Evolutionary conservation across 2,888 invertebrate species (phyloP), one percentile per base, ranked within the genome.

Genomic region (Habrosyne pyritoides): DNA sequence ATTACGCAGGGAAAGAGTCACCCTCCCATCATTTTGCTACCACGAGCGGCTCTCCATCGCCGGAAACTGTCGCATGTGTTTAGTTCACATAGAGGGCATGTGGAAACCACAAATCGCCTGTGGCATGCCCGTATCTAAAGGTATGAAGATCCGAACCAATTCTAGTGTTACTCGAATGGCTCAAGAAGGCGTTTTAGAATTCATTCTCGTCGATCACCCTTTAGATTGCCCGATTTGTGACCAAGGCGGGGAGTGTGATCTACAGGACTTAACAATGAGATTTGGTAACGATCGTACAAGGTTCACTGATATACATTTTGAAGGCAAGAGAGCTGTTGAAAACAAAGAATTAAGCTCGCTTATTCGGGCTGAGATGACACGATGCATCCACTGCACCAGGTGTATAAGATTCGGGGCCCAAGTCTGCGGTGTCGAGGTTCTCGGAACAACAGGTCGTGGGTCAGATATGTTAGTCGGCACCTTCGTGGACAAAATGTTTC

Each of bases 161-260:
- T 99, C 99, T 0, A 96, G 96, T 62, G 91, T 96, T 87, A 97
- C 97, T 0, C 92, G 93, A 33, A 80, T 94, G 81, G 94, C 95
- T 0, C 93, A 94, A 60, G 94, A 94, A 74, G 64, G 98, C 55
- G 99, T 99, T 8, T 97, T 99, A 97, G 99, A 99, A 87, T 99
- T 99, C 83, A 89, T 99, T 55, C 92, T 99, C 21, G 95, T 98
- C 59, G 99, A 99, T 78, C 99, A 99, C 91, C 99, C 99, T 0
- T 91, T 99, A 47, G 99, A 99, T 93, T 99, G 99, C 83, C 99
- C 99, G 4, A 99, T 99, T 86, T 99, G 99, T 88, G 99, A 99
- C 88, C 99, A 99, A 90, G 98, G 97, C 22, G 97, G 98, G 0
- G 98, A 98, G 86, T 98, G 98, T 73, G 98, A 98, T 87, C 93